Conservation (phyloP, 1,140 invertebrate genomes). For the Megalopta genalis region DNA sequence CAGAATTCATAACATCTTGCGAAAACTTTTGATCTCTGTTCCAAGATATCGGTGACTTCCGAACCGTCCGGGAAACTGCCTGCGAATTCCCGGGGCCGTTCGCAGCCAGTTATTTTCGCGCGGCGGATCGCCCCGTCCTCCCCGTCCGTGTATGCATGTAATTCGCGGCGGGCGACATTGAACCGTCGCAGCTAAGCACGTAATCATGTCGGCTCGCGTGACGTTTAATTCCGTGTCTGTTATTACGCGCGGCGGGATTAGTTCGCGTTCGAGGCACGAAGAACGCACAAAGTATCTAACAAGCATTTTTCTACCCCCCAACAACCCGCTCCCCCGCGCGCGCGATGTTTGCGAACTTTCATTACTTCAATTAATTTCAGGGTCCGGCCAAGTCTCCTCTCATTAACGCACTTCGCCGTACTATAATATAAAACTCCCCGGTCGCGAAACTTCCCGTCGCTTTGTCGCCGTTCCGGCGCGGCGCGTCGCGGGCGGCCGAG, state of each 20-base stretch:
- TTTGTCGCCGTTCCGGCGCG: background rate
- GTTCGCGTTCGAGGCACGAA: background rate
- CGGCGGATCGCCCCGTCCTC: background rate
- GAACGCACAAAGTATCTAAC: background rate
- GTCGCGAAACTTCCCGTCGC: slow-evolving; percentile 3
- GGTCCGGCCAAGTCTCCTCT: slow-evolving; percentile 17
- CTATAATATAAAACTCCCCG: slow-evolving; percentile 16
- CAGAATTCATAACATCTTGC: too few species aligned
- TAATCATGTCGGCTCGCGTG: background rate
- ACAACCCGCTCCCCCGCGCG: too few species aligned
- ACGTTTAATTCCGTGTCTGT: background rate
- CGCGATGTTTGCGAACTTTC: slow-evolving; percentile 25
- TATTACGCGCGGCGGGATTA: slow-evolving; percentile 1
- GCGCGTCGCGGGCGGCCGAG: background rate
- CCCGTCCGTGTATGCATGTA: background rate
- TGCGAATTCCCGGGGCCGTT: too few species aligned
- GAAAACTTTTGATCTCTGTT: too few species aligned
- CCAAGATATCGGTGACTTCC: too few species aligned
- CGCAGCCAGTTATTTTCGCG: background rate
- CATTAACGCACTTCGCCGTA: slow-evolving; percentile 7
- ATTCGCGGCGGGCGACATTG: background rate
- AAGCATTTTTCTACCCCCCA: slow-evolving; percentile 8
- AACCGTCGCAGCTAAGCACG: too few species aligned
- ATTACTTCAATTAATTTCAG: slow-evolving; percentile 36
- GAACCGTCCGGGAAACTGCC: too few species aligned